Evolutionary conservation across 2,888 invertebrate genomes (phyloP), one percentile per base, ranked within the genome.

Genomic region (Flexamia atlantica): DNA sequence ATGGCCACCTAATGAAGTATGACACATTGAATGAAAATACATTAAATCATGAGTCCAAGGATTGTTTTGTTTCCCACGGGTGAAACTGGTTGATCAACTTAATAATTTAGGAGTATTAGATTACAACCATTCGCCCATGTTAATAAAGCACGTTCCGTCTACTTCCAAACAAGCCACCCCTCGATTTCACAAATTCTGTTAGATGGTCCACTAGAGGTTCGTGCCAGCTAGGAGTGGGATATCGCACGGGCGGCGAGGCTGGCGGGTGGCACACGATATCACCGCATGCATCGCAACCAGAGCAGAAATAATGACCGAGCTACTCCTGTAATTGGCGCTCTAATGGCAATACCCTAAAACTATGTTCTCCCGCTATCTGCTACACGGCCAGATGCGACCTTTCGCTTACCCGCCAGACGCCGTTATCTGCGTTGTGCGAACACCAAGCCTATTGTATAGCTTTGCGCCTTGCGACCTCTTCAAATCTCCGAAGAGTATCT

Each of bases 261-360:
- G 64, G 14, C 28, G 64, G 20, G 74, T 40, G 74, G 53, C 36
- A 32, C 76, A 50, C 28, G 50, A 12, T 79, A 79, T 79, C 79
- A 57, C 32, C 57, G 79, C 57, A 57, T 36, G 79, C 79, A 79
- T 79, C 79, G 36, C 79, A 79, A 79, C 50, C 79, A 79, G 79
- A 79, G 79, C 79, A 57, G 79, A 79, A 57, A 79, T 79, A 79
- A 79, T 79, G 57, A 79, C 79, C 57, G 32, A 76, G 74, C 46
- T 20, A n/a, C 30, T 36, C 32, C 53, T 20, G 20, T 57, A 79
- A 57, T 79, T 53, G 79, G 32, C 57, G 57, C 50, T 40, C 74
- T 76, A 76, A 76, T 76, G 46, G 74, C 74, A 76, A 42, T 76
- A 76, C 46, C 74, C 74, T 76, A 76, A 76, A 76, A 40, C 74